Conservation (phyloP, 2,113 vertebrate genomes). For the Kryptolebias marmoratus region DNA sequence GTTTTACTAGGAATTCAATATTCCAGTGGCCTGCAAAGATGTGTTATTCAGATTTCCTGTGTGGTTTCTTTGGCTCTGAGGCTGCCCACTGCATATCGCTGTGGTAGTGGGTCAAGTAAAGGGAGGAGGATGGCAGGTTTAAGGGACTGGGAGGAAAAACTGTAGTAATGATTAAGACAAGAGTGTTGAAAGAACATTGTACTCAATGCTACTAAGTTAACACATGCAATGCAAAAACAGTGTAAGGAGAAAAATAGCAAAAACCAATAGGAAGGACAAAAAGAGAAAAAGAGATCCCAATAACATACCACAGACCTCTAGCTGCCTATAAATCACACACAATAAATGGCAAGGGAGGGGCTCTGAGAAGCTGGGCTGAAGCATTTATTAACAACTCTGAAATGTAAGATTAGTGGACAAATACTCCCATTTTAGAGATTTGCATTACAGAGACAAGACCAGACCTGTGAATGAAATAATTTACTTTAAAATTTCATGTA, state of each 20-base stretch:
- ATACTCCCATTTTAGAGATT: constrained; percentile 18
- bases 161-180: constrained; percentile 65
- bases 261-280: constrained; percentile 67
- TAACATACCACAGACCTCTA: constrained; percentile 90
- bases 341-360: constrained; percentile 91
- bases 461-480: not conserved
- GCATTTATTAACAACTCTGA: constrained; percentile 82
- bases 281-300: constrained; percentile 83
- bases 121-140: constrained; percentile 12
- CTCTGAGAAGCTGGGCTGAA: constrained; percentile 87
- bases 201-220: constrained; percentile 88
- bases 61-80: constrained; percentile 66
- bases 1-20: not conserved
- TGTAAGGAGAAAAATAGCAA: constrained; percentile 73
- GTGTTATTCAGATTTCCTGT: constrained; percentile 19
- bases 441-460: constrained; percentile 3
- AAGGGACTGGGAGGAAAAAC: constrained; percentile 54
- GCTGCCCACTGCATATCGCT: constrained; percentile 93
- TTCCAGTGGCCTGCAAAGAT: constrained; percentile 17
- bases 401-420: constrained; percentile 81
- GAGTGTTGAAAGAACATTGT: constrained; percentile 63
- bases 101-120: constrained; percentile 78
- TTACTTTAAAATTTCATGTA: not conserved
- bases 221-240: constrained; percentile 93
- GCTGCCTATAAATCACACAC: constrained; percentile 95